A percentile compares a stretch with the other conserved stretches of the same genome.
Conservation (phyloP, 1,140 invertebrate genomes). For the Spodoptera litura region DNA sequence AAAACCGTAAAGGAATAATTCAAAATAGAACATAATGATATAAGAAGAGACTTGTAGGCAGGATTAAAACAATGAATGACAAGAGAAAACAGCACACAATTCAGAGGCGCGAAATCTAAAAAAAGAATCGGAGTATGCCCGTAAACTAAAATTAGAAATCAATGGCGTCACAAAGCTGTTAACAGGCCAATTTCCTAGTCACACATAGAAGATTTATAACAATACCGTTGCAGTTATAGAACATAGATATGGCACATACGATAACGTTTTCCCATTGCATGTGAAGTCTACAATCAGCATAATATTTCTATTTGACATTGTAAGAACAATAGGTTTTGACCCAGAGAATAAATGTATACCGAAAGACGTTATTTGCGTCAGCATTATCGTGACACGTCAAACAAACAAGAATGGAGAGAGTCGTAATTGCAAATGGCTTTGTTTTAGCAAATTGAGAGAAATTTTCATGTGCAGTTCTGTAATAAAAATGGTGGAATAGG, state of each 20-base stretch:
- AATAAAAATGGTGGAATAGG: too few relatives aligned
- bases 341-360: neutral
- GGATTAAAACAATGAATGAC: conserved; percentile 6
- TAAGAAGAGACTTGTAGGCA: neutral
- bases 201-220: neutral
- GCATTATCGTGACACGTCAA: neutral
- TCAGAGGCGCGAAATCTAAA: conserved; percentile 15
- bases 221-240: neutral
- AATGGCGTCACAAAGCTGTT: conserved; percentile 54
- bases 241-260: neutral
- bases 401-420: too few relatives aligned
- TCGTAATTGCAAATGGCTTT: too few relatives aligned
- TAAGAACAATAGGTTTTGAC: conserved; percentile 17
- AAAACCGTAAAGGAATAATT: too few relatives aligned
- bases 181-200: conserved; percentile 44
- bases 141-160: conserved; percentile 57
- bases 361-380: neutral
- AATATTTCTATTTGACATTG: conserved; percentile 13
- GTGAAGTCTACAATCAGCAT: neutral
- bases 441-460: too few relatives aligned
- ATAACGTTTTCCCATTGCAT: neutral
- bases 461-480: too few relatives aligned
- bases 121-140: conserved; percentile 42
- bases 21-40: too few relatives aligned
- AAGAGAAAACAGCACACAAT: conserved; percentile 3